phyloP scores from a whole-genome alignment of 2,113 vertebrate genomes.

The Calypte anna region DNA sequence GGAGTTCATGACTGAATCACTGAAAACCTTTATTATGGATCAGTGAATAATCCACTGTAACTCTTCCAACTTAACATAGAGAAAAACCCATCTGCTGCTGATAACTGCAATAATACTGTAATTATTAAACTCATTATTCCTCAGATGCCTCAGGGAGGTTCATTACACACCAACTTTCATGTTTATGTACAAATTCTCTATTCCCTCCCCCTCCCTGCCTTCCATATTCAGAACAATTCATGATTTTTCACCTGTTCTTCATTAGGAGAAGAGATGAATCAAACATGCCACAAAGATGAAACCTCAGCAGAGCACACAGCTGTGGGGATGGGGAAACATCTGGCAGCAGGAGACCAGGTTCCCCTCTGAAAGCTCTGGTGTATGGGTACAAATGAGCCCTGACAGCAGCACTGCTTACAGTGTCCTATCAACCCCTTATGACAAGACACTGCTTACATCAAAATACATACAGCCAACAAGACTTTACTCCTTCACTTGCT shows the following conservation, averaged over 20 bases:
- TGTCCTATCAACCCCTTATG: neutral
- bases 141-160: constrained; percentile 7
- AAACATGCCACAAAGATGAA: neutral
- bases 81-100: constrained; percentile 49
- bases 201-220: neutral
- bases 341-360: neutral
- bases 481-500: neutral
- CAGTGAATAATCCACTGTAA: constrained; percentile 42
- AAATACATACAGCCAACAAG: neutral
- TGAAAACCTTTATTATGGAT: constrained; percentile 45
- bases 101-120: constrained; percentile 40
- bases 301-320: neutral
- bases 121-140: constrained; percentile 52
- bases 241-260: constrained; percentile 46
- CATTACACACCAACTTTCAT: constrained; percentile 33
- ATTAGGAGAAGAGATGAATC: constrained; percentile 12
- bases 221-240: constrained; percentile 3
- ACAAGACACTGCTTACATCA: neutral
- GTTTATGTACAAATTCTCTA: neutral
- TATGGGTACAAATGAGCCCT: neutral
- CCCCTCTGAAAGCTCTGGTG: neutral
- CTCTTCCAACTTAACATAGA: constrained; percentile 36
- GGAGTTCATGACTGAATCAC: neutral
- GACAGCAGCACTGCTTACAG: rapidly evolving
- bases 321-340: neutral